Base-by-base conservation (phyloP, 2,797 vertebrate species). In the Anolis apletophallus region DNA sequence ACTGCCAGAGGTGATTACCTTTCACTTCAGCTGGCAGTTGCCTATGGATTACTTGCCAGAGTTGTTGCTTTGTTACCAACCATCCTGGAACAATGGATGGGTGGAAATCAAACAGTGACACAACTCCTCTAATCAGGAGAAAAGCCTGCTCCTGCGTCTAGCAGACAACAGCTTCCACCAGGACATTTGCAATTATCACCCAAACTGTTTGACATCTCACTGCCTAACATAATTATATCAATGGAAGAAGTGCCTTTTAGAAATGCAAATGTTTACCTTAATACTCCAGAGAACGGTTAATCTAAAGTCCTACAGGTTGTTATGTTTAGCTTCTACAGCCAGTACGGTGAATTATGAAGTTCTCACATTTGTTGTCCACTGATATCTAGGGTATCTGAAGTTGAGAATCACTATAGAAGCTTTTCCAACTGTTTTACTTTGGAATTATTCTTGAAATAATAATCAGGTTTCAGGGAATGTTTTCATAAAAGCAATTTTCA, bases 21-120 rank as follows among this genome's bases (percentile, higher is more conserved):
- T 86, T 86, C 68, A 54, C 26, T 85, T 83, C 46, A 55, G 29
- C 16, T 68, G 75, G 46, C 68, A 74, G 29, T 32, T 85, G 32
- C 11, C 71, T 29, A n/a, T 17, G 57, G 50, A 29, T 79, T 69
- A 32, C 29, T 80, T 17, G 55, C 71, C 46, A 74, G 80, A 81
- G 26, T 52, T 40, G 50, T 75, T 67, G 67, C 21, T 88, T 61
- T 79, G 36, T 83, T 79, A 79, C 14, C 71, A 59, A 36, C 21
- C 16, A 79, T 34, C 23, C 11, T 21, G 12, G 52, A 83, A 57
- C 68, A 73, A 50, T 36, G 17, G 23, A 69, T 75, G 3, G 21
- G 40, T 54, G 32, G 19, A 73, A 61, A 26, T 5, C 54, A 68
- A 19, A n/a, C 61, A 12, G 57, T 78, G 36, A 26, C 21, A 57